Evolutionary conservation across 2,113 vertebrate genomes (phyloP).

Genomic region (Saguinus midas): DNA sequence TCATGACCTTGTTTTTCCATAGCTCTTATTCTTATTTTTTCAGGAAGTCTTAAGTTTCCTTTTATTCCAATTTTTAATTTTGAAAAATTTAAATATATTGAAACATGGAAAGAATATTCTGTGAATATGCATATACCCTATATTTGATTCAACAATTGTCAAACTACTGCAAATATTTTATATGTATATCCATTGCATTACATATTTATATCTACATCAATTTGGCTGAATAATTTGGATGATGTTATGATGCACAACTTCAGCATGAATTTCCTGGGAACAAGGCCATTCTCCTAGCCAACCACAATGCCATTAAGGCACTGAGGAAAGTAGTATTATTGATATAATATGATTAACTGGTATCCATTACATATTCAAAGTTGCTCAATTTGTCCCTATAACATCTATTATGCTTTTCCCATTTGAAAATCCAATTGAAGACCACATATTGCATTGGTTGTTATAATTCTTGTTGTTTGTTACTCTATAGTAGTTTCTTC

Average conservation of each 20-base stretch:
- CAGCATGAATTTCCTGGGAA: not conserved
- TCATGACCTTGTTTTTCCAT: not conserved
- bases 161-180: not conserved
- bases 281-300: not conserved
- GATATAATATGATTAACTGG: not conserved
- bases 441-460: not conserved
- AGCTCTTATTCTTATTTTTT: not conserved
- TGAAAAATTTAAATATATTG: not conserved
- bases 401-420: not conserved
- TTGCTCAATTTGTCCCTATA: not conserved
- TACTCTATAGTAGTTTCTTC: not conserved
- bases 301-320: not conserved
- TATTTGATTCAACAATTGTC: not conserved
- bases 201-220: not conserved
- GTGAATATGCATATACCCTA: not conserved
- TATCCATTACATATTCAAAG: not conserved
- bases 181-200: not conserved
- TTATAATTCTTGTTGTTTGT: not conserved
- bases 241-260: not conserved
- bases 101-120: not conserved
- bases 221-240: not conserved
- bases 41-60: not conserved
- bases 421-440: not conserved
- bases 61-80: not conserved
- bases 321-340: not conserved